These are phyloP conservation scores for Druon quercuslanigerum DNA, from an alignment of 1,140 invertebrate species.

Conservation along the genomic window DNA sequence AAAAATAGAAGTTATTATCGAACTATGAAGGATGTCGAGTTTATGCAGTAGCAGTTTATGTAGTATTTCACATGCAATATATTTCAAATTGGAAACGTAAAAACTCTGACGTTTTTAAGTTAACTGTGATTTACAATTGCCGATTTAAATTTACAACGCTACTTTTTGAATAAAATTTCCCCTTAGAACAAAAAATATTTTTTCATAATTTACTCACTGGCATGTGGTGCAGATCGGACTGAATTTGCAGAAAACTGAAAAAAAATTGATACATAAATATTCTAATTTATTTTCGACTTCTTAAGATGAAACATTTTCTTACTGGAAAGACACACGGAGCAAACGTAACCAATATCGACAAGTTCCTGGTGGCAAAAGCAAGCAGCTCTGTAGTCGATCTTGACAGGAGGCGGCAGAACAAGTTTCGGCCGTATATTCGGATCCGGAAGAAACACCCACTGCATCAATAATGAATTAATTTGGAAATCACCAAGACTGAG, in stretches of 20 bases:
- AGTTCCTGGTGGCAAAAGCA: slow-evolving; percentile 99
- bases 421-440: slow-evolving; percentile 86
- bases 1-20: slow-evolving; percentile 66
- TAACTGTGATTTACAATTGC: too few relatives aligned
- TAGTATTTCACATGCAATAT: too few relatives aligned
- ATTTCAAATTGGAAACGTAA: slow-evolving; percentile 7
- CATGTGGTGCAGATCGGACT: slow-evolving; percentile 98
- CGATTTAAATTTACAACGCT: too few relatives aligned
- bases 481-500: too few relatives aligned
- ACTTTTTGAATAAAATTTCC: too few relatives aligned
- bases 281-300: slow-evolving; percentile 46
- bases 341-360: slow-evolving; percentile 97
- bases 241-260: slow-evolving; percentile 96
- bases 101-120: background rate
- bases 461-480: slow-evolving; percentile 60
- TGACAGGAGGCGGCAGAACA: slow-evolving; percentile 90
- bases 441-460: slow-evolving; percentile 96
- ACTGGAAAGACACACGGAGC: slow-evolving; percentile 98
- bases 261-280: slow-evolving; percentile 55
- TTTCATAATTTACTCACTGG: slow-evolving; percentile 83
- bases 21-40: too few relatives aligned
- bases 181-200: too few relatives aligned
- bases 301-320: slow-evolving; percentile 74
- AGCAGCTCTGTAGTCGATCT: slow-evolving; percentile 96
- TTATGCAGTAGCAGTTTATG: too few relatives aligned